These are phyloP conservation scores for Aphodius granarius DNA, from an alignment of 2,888 invertebrate species.

Conservation along the genomic window DNA sequence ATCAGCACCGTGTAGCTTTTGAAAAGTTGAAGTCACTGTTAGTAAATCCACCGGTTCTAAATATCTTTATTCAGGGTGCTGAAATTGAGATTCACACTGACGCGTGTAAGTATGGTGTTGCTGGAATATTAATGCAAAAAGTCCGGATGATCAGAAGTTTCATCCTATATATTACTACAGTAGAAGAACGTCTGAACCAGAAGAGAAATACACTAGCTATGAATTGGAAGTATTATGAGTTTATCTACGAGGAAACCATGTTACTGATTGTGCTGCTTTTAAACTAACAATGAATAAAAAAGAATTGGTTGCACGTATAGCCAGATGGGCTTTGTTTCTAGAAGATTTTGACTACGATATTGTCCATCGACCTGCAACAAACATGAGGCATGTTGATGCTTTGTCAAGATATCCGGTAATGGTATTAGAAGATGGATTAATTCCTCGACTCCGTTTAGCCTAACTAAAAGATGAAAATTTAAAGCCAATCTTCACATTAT, in stretches of 20 bases:
- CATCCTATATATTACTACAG: constrained; percentile 44
- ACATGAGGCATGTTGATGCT: background rate
- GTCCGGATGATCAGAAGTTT: constrained; percentile 32
- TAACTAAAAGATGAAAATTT: no score
- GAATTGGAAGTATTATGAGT: constrained; percentile 47
- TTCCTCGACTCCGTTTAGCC: no score
- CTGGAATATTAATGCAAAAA: constrained; percentile 38
- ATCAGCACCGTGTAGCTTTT: constrained; percentile 28
- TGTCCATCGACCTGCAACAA: background rate
- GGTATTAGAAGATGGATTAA: no score
- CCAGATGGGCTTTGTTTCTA: constrained; percentile 35
- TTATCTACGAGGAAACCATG: constrained; percentile 38
- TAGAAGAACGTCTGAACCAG: constrained; percentile 39
- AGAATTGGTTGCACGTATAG: constrained; percentile 40
- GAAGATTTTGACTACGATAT: constrained; percentile 3
- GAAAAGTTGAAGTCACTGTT: constrained; percentile 29
- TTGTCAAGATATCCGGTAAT: background rate
- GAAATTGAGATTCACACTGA: constrained; percentile 37
- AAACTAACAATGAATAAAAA: constrained; percentile 42
- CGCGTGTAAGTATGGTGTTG: constrained; percentile 36
- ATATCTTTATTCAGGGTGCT: constrained; percentile 27
- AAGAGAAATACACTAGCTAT: constrained; percentile 43
- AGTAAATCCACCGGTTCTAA: constrained; percentile 28
- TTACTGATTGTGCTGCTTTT: constrained; percentile 45
- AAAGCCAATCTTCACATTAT: no score